These are phyloP conservation scores for Ascidia mentula DNA, from an alignment of 23 tunicate genomes.

Conservation along the genomic window DNA sequence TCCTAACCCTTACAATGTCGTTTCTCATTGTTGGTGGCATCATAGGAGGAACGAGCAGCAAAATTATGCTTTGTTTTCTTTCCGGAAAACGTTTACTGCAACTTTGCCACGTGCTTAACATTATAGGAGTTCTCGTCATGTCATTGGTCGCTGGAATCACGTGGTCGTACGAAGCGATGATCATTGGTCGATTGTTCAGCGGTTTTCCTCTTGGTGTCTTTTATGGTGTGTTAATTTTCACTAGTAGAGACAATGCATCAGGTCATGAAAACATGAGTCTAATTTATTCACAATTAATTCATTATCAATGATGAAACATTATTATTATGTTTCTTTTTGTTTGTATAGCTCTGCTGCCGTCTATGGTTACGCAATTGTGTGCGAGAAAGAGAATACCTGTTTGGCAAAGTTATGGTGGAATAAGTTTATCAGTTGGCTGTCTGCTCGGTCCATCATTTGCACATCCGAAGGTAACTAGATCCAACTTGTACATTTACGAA, in stretches of 20 bases:
- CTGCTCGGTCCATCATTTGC: background rate
- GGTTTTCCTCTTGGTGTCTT: background rate
- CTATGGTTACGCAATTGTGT: background rate
- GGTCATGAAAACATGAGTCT: too few relatives aligned
- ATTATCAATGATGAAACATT: too few relatives aligned
- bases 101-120: slow-evolving; percentile 3
- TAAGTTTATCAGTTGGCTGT: background rate
- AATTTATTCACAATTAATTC: too few relatives aligned
- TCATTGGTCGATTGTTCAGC: slow-evolving; percentile 5
- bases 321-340: too few relatives aligned
- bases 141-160: slow-evolving; percentile 14
- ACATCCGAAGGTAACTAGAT: background rate
- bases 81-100: slow-evolving; percentile 24
- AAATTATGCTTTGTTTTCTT: background rate
- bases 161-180: slow-evolving; percentile 22
- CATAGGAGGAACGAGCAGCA: slow-evolving; percentile 14
- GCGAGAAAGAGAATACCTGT: background rate
- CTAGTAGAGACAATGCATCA: too few relatives aligned
- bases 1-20: slow-evolving; percentile 36
- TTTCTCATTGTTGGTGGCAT: slow-evolving; percentile 19
- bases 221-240: slow-evolving; percentile 3
- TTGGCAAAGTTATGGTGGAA: slow-evolving; percentile 3
- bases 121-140: slow-evolving; percentile 1
- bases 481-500: too few relatives aligned
- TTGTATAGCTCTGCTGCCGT: background rate